Conservation (phyloP, 2,113 vertebrate genomes). For the Petromus typicus region DNA sequence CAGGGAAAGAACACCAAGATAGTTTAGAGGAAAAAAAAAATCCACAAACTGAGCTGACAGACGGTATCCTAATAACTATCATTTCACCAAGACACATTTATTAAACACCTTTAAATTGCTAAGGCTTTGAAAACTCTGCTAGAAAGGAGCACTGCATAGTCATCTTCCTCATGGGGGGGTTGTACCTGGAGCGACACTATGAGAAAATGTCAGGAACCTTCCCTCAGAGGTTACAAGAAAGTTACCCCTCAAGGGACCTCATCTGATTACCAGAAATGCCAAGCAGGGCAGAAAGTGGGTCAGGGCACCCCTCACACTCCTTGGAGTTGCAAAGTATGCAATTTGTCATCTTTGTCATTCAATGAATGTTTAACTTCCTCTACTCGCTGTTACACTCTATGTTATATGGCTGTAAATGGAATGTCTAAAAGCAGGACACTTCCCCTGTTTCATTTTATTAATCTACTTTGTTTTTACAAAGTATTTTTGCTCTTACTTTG, state of each 20-base stretch:
- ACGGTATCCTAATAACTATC: neutral
- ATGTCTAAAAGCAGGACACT: conserved; percentile 2
- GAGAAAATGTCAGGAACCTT: conserved; percentile 2
- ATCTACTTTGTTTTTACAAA: neutral
- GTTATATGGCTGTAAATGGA: neutral
- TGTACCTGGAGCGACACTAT: neutral
- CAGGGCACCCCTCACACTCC: neutral
- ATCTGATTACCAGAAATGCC: conserved; percentile 46
- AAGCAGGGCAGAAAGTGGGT: neutral
- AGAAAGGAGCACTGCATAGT: neutral
- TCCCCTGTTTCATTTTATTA: conserved; percentile 27
- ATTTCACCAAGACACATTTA: conserved; percentile 49
- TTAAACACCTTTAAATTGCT: conserved; percentile 13
- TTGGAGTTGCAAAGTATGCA: neutral
- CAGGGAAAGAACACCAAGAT: neutral
- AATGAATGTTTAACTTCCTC: neutral
- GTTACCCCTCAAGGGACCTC: neutral
- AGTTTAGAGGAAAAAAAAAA: neutral
- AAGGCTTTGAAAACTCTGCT: conserved; percentile 40
- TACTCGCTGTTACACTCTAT: neutral
- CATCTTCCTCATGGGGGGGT: neutral
- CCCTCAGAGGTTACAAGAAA: neutral
- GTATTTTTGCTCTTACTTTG: neutral
- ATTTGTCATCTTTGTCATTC: conserved; percentile 33
- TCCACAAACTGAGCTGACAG: neutral